Evolutionary conservation across 1,140 invertebrate genomes (phyloP).

Genomic region (Brachionus plicatilis): DNA sequence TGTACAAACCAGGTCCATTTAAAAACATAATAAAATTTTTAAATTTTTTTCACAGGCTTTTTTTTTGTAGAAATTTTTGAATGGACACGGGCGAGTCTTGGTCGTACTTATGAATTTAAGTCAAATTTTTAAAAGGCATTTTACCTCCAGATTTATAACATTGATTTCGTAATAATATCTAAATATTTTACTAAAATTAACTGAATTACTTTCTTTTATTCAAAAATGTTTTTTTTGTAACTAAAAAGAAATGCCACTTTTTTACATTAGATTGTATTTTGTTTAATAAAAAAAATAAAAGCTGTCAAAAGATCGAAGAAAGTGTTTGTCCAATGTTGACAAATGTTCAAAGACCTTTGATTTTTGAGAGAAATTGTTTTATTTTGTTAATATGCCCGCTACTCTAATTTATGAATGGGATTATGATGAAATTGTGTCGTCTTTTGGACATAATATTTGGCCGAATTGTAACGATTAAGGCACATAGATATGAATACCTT

Average conservation of each 20-base stretch:
- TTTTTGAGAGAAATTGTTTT: neutral
- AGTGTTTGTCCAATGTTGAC: neutral
- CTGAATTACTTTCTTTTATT: too few relatives aligned
- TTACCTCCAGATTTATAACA: neutral
- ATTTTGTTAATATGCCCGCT: neutral
- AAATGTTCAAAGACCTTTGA: neutral
- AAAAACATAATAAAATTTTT: neutral
- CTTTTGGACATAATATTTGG: neutral
- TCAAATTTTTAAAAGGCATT: neutral
- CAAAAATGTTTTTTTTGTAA: too few relatives aligned
- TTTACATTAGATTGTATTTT: neutral
- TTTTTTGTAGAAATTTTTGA: neutral
- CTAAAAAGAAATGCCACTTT: too few relatives aligned
- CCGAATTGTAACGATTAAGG: neutral
- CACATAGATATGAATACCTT: neutral
- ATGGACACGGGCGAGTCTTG: neutral
- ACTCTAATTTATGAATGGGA: neutral
- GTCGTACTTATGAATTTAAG: neutral
- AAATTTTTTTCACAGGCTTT: neutral
- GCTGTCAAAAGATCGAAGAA: neutral
- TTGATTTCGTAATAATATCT: neutral
- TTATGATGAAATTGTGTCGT: neutral
- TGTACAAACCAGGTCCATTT: neutral
- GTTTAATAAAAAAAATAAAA: neutral
- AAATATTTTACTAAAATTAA: neutral